Conservation (phyloP, 2,888 invertebrate genomes). For the Leptopilina myrica region DNA sequence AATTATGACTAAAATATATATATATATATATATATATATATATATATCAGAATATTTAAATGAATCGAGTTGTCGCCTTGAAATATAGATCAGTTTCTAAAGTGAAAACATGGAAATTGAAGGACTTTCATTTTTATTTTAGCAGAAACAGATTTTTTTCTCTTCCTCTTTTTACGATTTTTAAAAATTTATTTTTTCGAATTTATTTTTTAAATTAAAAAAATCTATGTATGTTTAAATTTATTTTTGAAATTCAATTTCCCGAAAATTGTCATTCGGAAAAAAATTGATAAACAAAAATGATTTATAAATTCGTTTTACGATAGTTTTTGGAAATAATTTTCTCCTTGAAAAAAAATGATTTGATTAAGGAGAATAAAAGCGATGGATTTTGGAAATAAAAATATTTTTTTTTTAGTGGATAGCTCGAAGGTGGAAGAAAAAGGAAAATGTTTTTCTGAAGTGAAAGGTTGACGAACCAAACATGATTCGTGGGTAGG, state of each 20-base stretch:
- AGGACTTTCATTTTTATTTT: neutral
- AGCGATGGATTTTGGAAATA: neutral
- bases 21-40: neutral
- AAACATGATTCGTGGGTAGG: constrained; percentile 22
- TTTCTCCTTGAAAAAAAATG: neutral
- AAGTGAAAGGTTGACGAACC: constrained; percentile 11
- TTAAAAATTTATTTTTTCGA: no score
- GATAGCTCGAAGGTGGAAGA: neutral
- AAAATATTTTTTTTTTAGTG: neutral
- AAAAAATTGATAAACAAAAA: no score
- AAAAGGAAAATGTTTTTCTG: neutral
- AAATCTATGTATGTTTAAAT: no score
- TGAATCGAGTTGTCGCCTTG: neutral
- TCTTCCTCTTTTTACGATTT: no score
- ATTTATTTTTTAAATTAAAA: no score
- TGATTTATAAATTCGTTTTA: no score
- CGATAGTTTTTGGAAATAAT: no score
- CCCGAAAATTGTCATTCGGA: neutral
- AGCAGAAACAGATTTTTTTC: no score
- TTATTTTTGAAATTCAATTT: no score
- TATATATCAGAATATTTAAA: neutral
- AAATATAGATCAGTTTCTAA: neutral
- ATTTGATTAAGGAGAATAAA: neutral
- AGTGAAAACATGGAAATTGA: neutral
- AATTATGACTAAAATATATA: neutral